These are phyloP conservation scores for Watsonalla cultraria DNA, from an alignment of 2,888 invertebrate genomes.

Conservation along the genomic window DNA sequence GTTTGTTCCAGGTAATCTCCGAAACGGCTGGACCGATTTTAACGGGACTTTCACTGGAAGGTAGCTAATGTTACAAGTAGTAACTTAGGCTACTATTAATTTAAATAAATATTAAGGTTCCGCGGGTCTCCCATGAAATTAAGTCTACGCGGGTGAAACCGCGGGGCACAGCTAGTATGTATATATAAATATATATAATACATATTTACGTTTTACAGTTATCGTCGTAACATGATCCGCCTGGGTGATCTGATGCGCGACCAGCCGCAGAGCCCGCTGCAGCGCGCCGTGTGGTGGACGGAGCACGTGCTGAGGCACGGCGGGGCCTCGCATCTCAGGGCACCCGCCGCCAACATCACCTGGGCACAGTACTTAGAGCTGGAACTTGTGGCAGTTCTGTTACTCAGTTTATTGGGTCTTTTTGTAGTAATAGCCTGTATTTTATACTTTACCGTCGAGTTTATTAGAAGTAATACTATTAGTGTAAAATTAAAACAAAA, in stretches of 20 bases:
- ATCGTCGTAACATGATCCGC: slow-evolving; percentile 22
- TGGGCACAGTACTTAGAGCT: slow-evolving; percentile 25
- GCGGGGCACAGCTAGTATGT: no score
- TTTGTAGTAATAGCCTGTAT: background rate
- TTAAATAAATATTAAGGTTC: no score
- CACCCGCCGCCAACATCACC: slow-evolving; percentile 24
- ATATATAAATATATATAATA: no score
- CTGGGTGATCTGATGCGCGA: slow-evolving; percentile 21
- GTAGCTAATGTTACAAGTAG: no score
- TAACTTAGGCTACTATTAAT: no score
- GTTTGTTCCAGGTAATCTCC: no score
- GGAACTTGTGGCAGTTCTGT: slow-evolving; percentile 10
- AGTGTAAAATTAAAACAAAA: background rate
- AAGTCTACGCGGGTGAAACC: no score
- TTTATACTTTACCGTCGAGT: background rate
- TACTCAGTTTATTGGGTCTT: background rate
- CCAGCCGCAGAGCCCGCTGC: slow-evolving; percentile 21
- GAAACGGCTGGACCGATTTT: no score
- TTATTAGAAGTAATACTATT: background rate
- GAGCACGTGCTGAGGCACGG: slow-evolving; percentile 31
- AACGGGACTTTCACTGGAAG: no score
- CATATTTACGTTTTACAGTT: no score
- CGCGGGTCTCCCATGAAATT: no score
- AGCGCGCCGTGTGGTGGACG: slow-evolving; percentile 39
- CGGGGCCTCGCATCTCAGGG: slow-evolving; percentile 23